phyloP scores from a whole-genome alignment of 2,888 invertebrate species.

The Latrodectus hesperus region DNA sequence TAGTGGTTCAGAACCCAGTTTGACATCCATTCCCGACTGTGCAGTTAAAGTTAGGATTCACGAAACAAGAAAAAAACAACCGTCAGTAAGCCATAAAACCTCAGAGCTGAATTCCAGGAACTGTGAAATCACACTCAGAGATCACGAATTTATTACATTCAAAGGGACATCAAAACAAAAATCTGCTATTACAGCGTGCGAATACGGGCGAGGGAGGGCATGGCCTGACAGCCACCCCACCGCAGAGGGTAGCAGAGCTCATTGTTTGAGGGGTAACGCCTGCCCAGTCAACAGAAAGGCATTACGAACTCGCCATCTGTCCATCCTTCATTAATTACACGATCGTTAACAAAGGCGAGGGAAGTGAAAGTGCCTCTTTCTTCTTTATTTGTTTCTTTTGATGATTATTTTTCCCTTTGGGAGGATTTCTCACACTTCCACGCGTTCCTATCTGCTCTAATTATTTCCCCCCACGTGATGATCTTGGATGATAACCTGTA shows the following conservation, averaged over 20 bases:
- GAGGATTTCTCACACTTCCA: constrained; percentile 64
- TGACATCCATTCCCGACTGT: too few species aligned
- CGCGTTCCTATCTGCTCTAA: constrained; percentile 62
- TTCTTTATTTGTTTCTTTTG: constrained; percentile 17
- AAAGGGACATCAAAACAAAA: too few species aligned
- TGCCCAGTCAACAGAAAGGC: constrained; percentile 30
- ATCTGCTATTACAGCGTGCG: too few species aligned
- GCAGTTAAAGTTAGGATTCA: too few species aligned
- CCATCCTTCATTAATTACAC: constrained; percentile 62
- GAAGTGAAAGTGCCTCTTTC: constrained; percentile 44
- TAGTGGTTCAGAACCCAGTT: too few species aligned
- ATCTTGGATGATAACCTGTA: constrained; percentile 56
- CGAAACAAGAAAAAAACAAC: too few species aligned
- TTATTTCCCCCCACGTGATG: constrained; percentile 57
- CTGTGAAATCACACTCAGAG: too few species aligned
- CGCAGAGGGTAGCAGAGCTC: not conserved
- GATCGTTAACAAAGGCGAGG: constrained; percentile 61
- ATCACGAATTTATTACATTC: too few species aligned
- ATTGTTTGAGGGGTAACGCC: constrained; percentile 41
- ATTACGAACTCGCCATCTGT: constrained; percentile 56
- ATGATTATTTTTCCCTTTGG: constrained; percentile 14
- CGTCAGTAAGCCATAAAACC: too few species aligned
- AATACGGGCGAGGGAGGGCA: too few species aligned
- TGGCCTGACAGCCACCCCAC: not conserved
- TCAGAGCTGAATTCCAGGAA: too few species aligned